A percentile compares a stretch with the other conserved stretches of the same genome.
Evolutionary conservation across 2,797 vertebrate genomes (phyloP).

Genomic region (Pseudopleuronectes americanus): DNA sequence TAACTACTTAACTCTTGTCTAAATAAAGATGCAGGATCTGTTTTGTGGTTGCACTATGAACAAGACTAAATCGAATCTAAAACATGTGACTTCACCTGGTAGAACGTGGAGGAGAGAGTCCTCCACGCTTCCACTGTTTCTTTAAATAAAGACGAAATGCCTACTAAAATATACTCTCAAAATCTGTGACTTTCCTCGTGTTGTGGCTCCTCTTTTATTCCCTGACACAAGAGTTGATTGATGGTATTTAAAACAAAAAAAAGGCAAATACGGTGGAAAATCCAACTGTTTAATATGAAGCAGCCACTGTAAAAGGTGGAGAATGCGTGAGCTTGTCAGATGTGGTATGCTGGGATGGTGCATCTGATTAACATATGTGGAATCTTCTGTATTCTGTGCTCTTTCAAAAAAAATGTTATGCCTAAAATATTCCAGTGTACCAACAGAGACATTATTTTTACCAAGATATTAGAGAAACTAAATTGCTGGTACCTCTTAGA

Average conservation of each 20-base stretch:
- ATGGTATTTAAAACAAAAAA: no score
- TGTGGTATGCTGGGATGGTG: neutral
- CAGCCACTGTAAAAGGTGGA: slow-evolving; percentile 31
- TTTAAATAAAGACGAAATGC: no score
- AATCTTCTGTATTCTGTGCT: neutral
- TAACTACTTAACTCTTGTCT: no score
- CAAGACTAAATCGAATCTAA: no score
- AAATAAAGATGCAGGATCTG: no score
- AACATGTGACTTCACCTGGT: no score
- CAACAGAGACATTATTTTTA: neutral
- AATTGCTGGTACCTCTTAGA: neutral
- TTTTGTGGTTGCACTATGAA: no score
- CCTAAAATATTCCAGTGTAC: neutral
- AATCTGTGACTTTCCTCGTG: no score
- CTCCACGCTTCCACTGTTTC: neutral
- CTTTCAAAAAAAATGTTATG: neutral
- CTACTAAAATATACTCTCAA: neutral
- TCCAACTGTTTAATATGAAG: slow-evolving; percentile 38
- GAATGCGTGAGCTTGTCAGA: slow-evolving; percentile 21
- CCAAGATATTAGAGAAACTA: neutral
- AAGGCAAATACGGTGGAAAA: neutral
- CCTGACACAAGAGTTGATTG: no score
- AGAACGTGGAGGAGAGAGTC: no score
- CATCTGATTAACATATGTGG: slow-evolving; percentile 25
- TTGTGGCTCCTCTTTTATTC: no score